Conservation (phyloP, 2,888 invertebrate species). For the Scrobipalpa atriplicella region DNA sequence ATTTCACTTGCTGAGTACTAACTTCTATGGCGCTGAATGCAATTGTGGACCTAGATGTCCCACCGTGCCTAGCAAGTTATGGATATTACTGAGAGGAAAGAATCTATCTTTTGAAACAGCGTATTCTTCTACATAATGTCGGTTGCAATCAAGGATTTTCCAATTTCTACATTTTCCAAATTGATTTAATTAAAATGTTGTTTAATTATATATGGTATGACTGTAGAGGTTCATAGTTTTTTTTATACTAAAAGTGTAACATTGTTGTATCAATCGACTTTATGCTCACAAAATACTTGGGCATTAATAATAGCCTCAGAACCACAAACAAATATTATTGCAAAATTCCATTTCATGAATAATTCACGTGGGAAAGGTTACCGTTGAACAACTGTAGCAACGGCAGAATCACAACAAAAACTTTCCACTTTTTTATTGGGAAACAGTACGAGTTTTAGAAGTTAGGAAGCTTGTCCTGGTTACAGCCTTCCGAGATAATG, state of each 20-base stretch:
- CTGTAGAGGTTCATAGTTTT: too few species aligned
- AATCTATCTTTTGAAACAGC: too few species aligned
- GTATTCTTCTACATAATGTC: too few species aligned
- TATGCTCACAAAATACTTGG: not conserved
- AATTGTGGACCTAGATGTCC: not conserved
- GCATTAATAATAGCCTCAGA: constrained; percentile 8
- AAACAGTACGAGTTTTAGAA: constrained; percentile 13
- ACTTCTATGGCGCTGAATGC: not conserved
- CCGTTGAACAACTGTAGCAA: constrained; percentile 59
- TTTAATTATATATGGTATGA: too few species aligned
- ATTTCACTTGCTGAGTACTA: constrained; percentile 12
- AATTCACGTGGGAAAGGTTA: constrained; percentile 66
- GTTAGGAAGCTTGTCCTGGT: constrained; percentile 7
- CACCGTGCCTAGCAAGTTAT: too few species aligned
- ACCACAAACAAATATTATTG: constrained; percentile 47
- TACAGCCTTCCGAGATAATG: not conserved
- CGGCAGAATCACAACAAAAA: constrained; percentile 48
- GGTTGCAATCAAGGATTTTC: too few species aligned
- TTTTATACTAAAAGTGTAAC: too few species aligned
- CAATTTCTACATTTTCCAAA: too few species aligned
- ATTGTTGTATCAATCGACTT: too few species aligned
- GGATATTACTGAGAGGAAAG: too few species aligned
- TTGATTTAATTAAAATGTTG: too few species aligned
- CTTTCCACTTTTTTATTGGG: constrained; percentile 39
- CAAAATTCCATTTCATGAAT: constrained; percentile 60